Percentiles rank a stretch among this genome's conserved stretches.
Evolutionary conservation across 2,113 vertebrate genomes (phyloP).

Genomic region (Toxostoma redivivum): DNA sequence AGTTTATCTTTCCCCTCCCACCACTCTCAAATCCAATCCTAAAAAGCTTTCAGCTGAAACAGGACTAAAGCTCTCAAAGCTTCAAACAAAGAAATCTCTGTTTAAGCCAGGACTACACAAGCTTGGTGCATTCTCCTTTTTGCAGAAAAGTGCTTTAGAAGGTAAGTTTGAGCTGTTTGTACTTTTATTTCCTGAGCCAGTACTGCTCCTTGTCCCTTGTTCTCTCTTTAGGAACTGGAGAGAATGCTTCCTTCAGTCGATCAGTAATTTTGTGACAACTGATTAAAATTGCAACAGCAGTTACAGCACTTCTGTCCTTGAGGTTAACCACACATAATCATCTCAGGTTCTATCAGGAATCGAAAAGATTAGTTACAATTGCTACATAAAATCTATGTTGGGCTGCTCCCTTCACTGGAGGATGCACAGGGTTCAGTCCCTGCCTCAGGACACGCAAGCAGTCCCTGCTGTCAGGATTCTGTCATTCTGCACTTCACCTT

Average conservation of each 20-base stretch:
- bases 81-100: not conserved
- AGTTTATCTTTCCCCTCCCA: not conserved
- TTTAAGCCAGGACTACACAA: not conserved
- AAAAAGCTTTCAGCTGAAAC: not conserved
- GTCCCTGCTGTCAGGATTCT: not conserved
- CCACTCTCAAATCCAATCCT: not conserved
- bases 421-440: not conserved
- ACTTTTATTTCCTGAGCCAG: not conserved
- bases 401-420: not conserved
- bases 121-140: not conserved
- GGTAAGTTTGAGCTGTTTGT: not conserved
- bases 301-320: not conserved
- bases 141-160: not conserved
- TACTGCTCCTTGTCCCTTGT: not conserved
- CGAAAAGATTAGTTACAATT: not conserved
- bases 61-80: not conserved
- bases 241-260: not conserved
- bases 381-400: not conserved
- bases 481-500: not conserved
- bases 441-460: not conserved
- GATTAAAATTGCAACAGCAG: not conserved
- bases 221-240: not conserved
- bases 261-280: not conserved
- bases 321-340: not conserved
- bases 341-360: not conserved